Conservation (phyloP, 2,113 vertebrate genomes). For the Hiodon alosoides region DNA sequence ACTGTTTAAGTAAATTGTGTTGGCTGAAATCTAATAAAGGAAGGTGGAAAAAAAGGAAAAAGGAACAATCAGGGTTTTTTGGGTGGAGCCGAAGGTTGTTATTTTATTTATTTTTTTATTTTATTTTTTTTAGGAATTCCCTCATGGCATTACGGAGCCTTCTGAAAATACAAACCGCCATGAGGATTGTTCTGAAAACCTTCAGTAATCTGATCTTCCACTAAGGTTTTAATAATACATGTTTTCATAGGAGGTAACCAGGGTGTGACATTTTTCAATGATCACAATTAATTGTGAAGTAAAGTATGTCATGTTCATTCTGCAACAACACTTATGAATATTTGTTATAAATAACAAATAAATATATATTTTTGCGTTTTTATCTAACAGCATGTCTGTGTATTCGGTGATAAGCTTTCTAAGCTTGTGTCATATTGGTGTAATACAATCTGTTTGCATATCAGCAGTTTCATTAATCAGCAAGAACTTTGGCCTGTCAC, state of each 20-base stretch:
- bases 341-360: no score
- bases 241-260: background rate
- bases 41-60: background rate
- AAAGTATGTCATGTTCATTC: no score
- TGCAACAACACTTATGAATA: no score
- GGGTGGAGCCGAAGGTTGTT: conserved; percentile 36
- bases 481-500: no score
- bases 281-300: no score
- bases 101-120: no score
- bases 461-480: no score
- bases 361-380: no score
- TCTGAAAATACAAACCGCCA: conserved; percentile 1
- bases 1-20: conserved; percentile 13
- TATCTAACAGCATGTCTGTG: no score
- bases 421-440: no score
- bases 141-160: conserved; percentile 21
- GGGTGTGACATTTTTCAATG: background rate
- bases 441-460: no score
- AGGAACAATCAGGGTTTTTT: background rate
- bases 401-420: no score
- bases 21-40: conserved; percentile 9
- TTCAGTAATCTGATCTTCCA: background rate
- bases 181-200: background rate
- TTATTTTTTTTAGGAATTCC: conserved; percentile 28
- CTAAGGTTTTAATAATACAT: conserved; percentile 11